Percentiles rank a stretch among this genome's conserved stretches.
phyloP scores from a whole-genome alignment of 1,140 invertebrate species.

The Drosophila varians region DNA sequence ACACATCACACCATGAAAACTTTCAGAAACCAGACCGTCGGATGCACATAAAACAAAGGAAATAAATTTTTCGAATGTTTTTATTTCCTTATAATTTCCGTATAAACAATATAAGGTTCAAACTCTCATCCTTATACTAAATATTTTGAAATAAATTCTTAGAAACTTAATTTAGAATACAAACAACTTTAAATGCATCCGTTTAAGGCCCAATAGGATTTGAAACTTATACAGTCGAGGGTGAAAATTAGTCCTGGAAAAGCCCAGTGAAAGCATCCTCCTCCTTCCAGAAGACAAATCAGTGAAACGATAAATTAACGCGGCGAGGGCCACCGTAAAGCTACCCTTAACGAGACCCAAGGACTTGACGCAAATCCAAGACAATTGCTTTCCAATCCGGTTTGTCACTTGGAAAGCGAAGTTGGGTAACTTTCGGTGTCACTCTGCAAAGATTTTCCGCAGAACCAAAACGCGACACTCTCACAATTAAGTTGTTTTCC shows the following conservation, averaged over 20 bases:
- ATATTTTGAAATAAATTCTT: background rate
- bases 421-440: constrained; percentile 21
- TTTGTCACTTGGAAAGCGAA: constrained; percentile 38
- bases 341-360: constrained; percentile 49
- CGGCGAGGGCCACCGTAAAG: constrained; percentile 47
- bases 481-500: constrained; percentile 70
- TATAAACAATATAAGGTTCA: too few species aligned
- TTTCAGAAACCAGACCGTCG: background rate
- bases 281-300: constrained; percentile 40
- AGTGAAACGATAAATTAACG: constrained; percentile 78
- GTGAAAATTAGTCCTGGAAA: constrained; percentile 32
- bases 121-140: too few species aligned
- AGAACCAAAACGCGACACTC: constrained; percentile 73
- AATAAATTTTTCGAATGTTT: too few species aligned
- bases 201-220: background rate
- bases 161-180: background rate
- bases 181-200: constrained; percentile 4
- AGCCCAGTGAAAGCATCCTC: background rate
- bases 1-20: constrained; percentile 19
- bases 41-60: background rate
- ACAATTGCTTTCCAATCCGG: constrained; percentile 82
- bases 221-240: constrained; percentile 25
- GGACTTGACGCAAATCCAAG: constrained; percentile 73
- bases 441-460: constrained; percentile 35
- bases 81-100: too few species aligned